These are phyloP conservation scores for Peromyscus californicus DNA, from an alignment of 2,113 vertebrate species.

Conservation along the genomic window DNA sequence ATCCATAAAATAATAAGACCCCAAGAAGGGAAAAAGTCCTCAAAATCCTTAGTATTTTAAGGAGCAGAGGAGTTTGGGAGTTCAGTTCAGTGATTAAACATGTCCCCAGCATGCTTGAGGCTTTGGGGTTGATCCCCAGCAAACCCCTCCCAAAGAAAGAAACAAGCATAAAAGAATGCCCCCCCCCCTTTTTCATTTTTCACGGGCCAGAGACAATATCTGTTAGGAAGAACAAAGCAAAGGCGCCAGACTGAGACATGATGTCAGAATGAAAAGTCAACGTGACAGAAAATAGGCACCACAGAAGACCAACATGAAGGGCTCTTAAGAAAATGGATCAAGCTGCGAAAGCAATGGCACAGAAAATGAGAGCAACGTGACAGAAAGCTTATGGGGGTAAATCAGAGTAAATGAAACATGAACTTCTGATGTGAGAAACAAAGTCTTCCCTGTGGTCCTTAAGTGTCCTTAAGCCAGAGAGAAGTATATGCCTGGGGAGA, in stretches of 20 bases:
- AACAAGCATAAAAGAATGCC: not conserved
- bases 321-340: not conserved
- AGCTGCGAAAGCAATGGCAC: conserved; percentile 15
- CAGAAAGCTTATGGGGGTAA: not conserved
- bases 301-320: not conserved
- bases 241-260: not conserved
- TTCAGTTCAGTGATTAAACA: not conserved
- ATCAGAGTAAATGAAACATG: not conserved
- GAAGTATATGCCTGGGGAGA: not conserved
- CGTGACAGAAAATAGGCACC: not conserved
- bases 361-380: not conserved
- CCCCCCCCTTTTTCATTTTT: not conserved
- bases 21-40: not conserved
- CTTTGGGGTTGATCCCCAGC: not conserved
- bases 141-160: not conserved
- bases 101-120: not conserved
- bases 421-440: not conserved
- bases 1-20: not conserved
- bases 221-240: not conserved
- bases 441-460: not conserved
- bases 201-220: not conserved
- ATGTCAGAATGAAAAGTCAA: not conserved
- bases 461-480: not conserved
- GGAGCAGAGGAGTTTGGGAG: not conserved
- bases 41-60: not conserved